Conservation (phyloP, 2,888 invertebrate species). For the Smittia aterrima region DNA sequence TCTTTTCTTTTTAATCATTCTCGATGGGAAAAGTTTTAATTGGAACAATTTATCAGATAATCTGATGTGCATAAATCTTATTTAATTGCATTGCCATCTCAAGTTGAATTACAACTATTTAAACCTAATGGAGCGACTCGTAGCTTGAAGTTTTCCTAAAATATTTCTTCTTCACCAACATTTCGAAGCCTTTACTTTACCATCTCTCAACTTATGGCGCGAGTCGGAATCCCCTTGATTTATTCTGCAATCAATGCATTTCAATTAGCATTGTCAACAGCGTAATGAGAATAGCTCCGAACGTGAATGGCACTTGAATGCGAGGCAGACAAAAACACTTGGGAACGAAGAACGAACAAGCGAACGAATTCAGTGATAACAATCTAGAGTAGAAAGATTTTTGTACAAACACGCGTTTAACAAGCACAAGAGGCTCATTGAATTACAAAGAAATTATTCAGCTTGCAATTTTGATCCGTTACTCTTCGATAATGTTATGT, state of each 20-base stretch:
- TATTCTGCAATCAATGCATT: neutral
- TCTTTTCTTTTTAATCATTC: neutral
- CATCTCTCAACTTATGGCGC: no score
- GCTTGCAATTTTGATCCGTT: constrained; percentile 1
- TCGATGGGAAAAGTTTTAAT: neutral
- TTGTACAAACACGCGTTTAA: neutral
- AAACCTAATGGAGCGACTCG: neutral
- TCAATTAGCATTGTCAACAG: neutral
- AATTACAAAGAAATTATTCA: neutral
- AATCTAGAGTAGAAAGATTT: neutral
- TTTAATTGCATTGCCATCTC: constrained; percentile 7
- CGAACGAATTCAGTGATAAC: neutral
- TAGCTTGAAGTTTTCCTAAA: neutral
- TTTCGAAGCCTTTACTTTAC: neutral
- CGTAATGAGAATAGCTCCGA: neutral
- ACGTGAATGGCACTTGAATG: constrained; percentile 7
- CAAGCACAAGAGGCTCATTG: neutral
- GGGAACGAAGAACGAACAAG: neutral
- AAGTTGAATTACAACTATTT: constrained; percentile 3
- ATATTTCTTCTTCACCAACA: neutral
- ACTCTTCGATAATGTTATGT: neutral
- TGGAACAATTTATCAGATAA: neutral
- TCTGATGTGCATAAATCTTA: constrained; percentile 7
- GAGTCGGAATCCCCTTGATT: no score
- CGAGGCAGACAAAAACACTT: neutral